Evolutionary conservation across 2,113 vertebrate genomes (phyloP), one percentile per base, ranked within the genome.

Genomic region (Gobius niger): DNA sequence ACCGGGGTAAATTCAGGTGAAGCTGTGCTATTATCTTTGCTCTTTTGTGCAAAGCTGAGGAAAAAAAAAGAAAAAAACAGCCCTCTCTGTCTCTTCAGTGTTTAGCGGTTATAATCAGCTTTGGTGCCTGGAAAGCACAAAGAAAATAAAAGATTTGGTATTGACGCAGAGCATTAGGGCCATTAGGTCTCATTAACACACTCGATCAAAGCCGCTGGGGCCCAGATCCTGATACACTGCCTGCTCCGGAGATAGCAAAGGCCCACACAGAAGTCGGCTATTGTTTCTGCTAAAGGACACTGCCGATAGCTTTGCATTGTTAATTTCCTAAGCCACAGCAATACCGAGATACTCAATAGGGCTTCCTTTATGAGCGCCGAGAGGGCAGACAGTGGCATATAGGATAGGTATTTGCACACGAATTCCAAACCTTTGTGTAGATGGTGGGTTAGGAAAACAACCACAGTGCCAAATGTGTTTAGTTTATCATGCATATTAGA

Each of bases 131-230:
- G 67, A 77, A 66, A 53, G 72, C 67, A 66, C 44, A 73, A 63
- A 64, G 65, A 72, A 85, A 83, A 81, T 71, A 78, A 83, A 77
- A 49, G 68, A 76, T 85, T 80, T 75, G 65, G 9, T 81, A 81
- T 83, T 67, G 78, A 84, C 5, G 53, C 70, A 62, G 80, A 75
- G 66, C 81, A 79, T 86, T 82, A 86, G 67, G 65, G 75, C 68
- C 68, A 88, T 87, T 88, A 86, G 77, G 78, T 77, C 80, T 86
- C 80, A 87, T 87, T 85, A 89, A 68, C 34, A 65, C 61, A 40
- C 72, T 74, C 47, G 46, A 74, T 82, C 62, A 19, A 57, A 54
- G 8, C 67, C 7, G 70, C 51, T 16, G 16, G 7, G 77, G 80
- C 64, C 74, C 69, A 72, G 79, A 76, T 59, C 53, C 67, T 63